These are phyloP conservation scores for Caenorhabditis virilis DNA, from an alignment of 2,888 invertebrate species.

Conservation along the genomic window DNA sequence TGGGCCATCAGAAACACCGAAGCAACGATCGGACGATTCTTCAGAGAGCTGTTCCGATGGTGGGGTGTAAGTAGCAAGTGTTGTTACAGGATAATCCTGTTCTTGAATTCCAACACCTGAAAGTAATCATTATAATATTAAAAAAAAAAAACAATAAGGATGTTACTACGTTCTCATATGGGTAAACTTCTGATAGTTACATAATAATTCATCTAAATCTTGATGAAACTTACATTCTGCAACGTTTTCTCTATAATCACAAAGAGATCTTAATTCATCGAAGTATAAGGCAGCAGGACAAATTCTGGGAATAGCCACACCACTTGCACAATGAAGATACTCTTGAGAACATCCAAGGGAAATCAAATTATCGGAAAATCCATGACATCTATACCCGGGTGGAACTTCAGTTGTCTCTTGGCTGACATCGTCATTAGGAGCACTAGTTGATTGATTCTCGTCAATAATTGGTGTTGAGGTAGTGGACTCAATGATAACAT, in stretches of 20 bases:
- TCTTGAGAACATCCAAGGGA: slow-evolving; percentile 32
- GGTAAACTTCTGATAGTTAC: no score
- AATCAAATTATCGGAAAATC: slow-evolving; percentile 5
- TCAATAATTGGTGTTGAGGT: not conserved
- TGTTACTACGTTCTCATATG: no score
- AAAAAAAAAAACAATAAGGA: not conserved
- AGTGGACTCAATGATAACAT: not conserved
- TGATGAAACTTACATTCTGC: slow-evolving; percentile 17
- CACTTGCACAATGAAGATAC: slow-evolving; percentile 28
- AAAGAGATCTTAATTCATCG: not conserved
- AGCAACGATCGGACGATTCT: slow-evolving; percentile 1
- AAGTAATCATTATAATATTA: no score
- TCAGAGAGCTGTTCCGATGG: no score
- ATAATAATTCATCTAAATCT: no score
- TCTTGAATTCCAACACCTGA: slow-evolving; percentile 4
- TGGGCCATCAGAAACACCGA: slow-evolving; percentile 13
- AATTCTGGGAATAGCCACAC: slow-evolving; percentile 11
- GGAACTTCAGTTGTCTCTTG: not conserved
- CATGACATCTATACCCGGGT: not conserved
- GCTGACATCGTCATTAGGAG: not conserved
- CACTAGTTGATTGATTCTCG: not conserved
- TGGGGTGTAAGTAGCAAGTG: slow-evolving; percentile 15
- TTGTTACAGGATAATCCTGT: slow-evolving; percentile 1
- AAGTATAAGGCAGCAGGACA: slow-evolving; percentile 22
- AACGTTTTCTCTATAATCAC: slow-evolving; percentile 15